Percentiles rank a stretch among this genome's conserved stretches.
phyloP scores from a whole-genome alignment of 2,113 vertebrate genomes.

The Maccullochella peelii region DNA sequence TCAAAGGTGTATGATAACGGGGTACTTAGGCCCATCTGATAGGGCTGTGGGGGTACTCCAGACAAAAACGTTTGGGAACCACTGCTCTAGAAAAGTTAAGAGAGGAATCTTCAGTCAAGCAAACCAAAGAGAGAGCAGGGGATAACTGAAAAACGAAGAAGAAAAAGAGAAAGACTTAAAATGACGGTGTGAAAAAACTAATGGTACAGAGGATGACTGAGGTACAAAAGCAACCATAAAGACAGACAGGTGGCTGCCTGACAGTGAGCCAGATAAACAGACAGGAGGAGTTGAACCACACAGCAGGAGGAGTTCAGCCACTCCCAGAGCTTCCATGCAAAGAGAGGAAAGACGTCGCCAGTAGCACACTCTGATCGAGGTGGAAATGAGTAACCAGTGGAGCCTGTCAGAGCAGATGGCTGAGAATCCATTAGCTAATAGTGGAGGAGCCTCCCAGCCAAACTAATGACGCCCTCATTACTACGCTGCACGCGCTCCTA shows the following conservation, averaged over 20 bases:
- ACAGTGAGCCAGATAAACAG: conserved; percentile 50
- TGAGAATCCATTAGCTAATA: conserved; percentile 80
- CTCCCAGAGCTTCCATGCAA: conserved; percentile 43
- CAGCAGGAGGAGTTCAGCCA: conserved; percentile 48
- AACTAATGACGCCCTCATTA: conserved; percentile 77
- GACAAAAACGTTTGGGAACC: too few species aligned
- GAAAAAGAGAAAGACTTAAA: not conserved
- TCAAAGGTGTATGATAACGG: too few species aligned
- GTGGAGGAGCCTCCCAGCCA: conserved; percentile 74
- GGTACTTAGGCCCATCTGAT: too few species aligned
- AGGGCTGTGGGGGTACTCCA: too few species aligned
- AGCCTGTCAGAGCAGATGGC: conserved; percentile 79
- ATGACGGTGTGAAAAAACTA: not conserved
- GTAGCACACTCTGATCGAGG: conserved; percentile 62
- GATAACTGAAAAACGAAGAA: not conserved
- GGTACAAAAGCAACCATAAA: conserved; percentile 9
- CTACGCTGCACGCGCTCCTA: conserved; percentile 64
- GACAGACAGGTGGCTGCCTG: conserved; percentile 18
- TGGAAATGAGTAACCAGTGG: conserved; percentile 70
- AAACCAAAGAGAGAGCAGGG: not conserved
- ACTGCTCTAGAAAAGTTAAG: not conserved
- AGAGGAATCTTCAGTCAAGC: conserved; percentile 4
- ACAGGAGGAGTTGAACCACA: conserved; percentile 42
- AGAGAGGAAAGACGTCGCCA: conserved; percentile 57
- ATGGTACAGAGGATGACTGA: conserved; percentile 27